Base-by-base conservation (phyloP, 2,113 vertebrate genomes). In the Sinocyclocheilus maitianheensis region DNA sequence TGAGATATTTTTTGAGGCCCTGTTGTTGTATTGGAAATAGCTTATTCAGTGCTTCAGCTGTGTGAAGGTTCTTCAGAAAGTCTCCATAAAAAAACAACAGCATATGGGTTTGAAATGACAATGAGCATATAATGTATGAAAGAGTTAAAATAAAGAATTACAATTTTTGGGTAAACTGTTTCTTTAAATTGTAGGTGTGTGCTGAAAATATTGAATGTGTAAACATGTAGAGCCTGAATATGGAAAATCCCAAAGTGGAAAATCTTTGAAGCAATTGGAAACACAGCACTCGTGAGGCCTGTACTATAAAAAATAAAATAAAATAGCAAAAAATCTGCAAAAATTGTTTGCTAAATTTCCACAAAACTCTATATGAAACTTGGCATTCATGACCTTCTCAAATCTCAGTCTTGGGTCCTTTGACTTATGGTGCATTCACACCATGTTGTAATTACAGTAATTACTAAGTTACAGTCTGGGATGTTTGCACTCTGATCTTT, bases 291-390 rank as follows among this genome's bases (percentile, higher is more conserved):
- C 20, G 30, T 65, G 77, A 34, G 77, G 51, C 48, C 63, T 81
- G 13, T 76, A 75, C 43, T 82, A 46, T 63, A 86, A 53, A 22
- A 34, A 78, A 53, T 51, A 40, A 86, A 53, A 43, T 30, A 2
- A 30, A 30, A 30, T 30, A 1, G 30, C 30, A 48, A 77, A 55
- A 67, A 55, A 20, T 62, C 8, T 58, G 76, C 76, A 62, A 85
- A 53, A 26, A 34, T 5, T 14, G 53, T 46, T 65, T 18, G 46
- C 53, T 86, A 75, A 81, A 81, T 79, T 48, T 51, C 46, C 22
- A 77, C 11, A 24, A 82, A 48, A 82, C 60, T 40, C 20, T 63
- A 58, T 60, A 14, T 46, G n/a, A 65, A 65, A 30, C 63, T 65
- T 30, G 24, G 12, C 20, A 12, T 65, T 37, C 30, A 37, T 69